A percentile compares a stretch with the other conserved stretches of the same genome.
Evolutionary conservation across 1,140 invertebrate genomes (phyloP).

Genomic region (Orius laevigatus): DNA sequence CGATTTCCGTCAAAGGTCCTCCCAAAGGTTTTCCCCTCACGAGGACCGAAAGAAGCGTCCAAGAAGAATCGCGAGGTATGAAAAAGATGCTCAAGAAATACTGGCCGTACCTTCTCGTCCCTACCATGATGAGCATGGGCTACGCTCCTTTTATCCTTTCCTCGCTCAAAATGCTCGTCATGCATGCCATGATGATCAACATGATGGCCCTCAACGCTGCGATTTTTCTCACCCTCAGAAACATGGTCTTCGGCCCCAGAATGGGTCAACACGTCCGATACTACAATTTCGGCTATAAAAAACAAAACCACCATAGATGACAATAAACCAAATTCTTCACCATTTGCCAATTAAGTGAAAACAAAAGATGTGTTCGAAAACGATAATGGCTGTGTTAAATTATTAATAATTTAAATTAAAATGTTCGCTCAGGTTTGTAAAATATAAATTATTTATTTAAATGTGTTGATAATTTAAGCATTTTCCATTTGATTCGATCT

Average conservation of each 20-base stretch:
- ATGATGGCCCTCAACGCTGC: slow-evolving; percentile 22
- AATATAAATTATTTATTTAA: too few species aligned
- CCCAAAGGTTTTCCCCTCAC: slow-evolving; percentile 4
- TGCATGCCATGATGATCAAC: slow-evolving; percentile 23
- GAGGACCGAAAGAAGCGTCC: background rate
- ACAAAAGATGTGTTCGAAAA: too few species aligned
- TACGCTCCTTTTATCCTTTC: slow-evolving; percentile 21
- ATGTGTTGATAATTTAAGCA: too few species aligned
- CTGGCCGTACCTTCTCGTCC: slow-evolving; percentile 19
- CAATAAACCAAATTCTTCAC: too few species aligned
- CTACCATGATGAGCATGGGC: slow-evolving; percentile 18
- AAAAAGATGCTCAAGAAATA: slow-evolving; percentile 11
- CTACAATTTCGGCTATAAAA: slow-evolving; percentile 21
- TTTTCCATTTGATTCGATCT: too few species aligned
- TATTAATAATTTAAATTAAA: too few species aligned
- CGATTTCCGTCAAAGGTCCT: slow-evolving; percentile 6
- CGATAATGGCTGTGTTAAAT: too few species aligned
- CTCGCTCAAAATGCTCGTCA: slow-evolving; percentile 22
- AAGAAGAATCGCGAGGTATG: background rate
- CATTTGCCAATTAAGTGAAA: too few species aligned
- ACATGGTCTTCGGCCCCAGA: slow-evolving; percentile 22
- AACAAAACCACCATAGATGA: background rate
- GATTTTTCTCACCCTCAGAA: slow-evolving; percentile 21
- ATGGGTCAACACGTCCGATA: slow-evolving; percentile 20
- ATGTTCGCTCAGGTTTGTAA: too few species aligned